Conservation (phyloP, 1,140 invertebrate species). For the Leptopilina clavipes region DNA sequence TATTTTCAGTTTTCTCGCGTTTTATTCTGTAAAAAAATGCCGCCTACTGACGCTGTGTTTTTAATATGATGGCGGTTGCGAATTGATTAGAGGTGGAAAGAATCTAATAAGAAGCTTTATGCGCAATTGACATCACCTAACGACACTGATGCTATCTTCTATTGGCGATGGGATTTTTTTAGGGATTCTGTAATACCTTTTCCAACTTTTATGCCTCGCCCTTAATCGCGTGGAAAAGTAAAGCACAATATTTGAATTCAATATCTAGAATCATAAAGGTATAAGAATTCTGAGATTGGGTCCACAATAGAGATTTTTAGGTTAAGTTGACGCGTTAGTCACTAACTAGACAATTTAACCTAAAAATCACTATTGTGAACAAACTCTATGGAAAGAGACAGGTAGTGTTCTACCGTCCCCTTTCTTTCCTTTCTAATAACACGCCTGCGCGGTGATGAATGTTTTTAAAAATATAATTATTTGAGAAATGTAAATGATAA, state of each 20-base stretch:
- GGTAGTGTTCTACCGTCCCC: no score
- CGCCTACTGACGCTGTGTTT: slow-evolving; percentile 68
- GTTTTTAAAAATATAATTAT: no score
- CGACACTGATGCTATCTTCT: slow-evolving; percentile 18
- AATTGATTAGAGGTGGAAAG: neutral
- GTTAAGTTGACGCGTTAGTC: no score
- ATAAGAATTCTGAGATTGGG: no score
- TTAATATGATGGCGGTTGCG: neutral
- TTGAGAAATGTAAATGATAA: no score
- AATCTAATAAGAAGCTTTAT: slow-evolving; percentile 5
- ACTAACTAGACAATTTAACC: no score
- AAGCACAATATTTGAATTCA: neutral
- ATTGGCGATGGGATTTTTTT: neutral
- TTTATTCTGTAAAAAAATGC: slow-evolving; percentile 70
- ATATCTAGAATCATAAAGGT: no score
- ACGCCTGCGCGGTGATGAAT: no score
- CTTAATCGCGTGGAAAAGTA: slow-evolving; percentile 6
- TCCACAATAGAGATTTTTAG: no score
- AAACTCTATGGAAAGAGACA: no score
- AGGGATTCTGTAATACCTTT: neutral
- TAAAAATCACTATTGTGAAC: no score
- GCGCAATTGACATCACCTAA: neutral
- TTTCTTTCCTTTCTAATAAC: no score
- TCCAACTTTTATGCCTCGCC: neutral
- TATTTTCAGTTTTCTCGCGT: slow-evolving; percentile 67